A percentile compares a stretch with the other conserved stretches of the same genome.
phyloP scores from a whole-genome alignment of 1,140 invertebrate genomes.

The Sitobion miscanthi region DNA sequence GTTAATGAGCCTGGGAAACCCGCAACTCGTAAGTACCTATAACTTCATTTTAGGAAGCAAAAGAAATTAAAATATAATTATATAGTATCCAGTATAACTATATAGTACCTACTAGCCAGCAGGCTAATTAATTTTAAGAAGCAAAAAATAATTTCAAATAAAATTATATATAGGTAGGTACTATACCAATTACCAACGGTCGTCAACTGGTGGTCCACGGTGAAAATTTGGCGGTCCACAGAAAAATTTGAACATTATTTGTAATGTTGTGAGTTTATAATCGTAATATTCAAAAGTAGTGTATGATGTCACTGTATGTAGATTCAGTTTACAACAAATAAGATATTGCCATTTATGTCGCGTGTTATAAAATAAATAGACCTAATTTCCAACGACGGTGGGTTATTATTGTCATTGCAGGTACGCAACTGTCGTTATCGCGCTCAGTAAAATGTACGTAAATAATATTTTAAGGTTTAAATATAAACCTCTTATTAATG shows the following conservation, averaged over 20 bases:
- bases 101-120: too few relatives aligned
- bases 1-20: too few relatives aligned
- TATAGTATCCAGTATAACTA: too few relatives aligned
- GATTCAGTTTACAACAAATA: not conserved
- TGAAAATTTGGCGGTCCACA: not conserved
- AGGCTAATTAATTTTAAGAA: too few relatives aligned
- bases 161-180: too few relatives aligned
- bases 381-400: not conserved
- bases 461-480: not conserved
- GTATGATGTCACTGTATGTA: not conserved
- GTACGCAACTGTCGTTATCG: not conserved
- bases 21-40: too few relatives aligned
- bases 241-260: slow-evolving; percentile 28
- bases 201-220: not conserved
- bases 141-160: too few relatives aligned
- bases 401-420: not conserved
- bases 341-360: not conserved
- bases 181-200: too few relatives aligned
- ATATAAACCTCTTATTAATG: not conserved
- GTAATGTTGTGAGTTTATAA: not conserved
- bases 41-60: too few relatives aligned
- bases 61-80: too few relatives aligned
- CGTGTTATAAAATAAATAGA: slow-evolving; percentile 1
- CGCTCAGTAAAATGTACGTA: not conserved
- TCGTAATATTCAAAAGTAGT: not conserved